These are phyloP conservation scores for Parascotia fuliginaria DNA, from an alignment of 2,888 invertebrate species.

Conservation along the genomic window DNA sequence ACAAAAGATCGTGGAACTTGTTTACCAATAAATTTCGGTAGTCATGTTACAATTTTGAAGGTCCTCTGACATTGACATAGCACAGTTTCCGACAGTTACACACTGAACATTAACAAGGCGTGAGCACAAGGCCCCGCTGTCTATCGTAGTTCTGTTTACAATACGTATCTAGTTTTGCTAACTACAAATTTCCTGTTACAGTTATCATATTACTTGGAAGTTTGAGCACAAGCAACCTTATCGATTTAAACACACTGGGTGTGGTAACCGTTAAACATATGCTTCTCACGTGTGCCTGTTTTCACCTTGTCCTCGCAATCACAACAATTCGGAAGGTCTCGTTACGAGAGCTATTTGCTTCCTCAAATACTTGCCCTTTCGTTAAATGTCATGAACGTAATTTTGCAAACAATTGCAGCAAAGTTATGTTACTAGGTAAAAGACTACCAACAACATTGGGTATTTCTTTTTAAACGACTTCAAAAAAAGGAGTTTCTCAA, in stretches of 20 bases:
- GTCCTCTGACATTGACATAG: conserved; percentile 25
- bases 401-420: not conserved
- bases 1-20: no score
- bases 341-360: conserved; percentile 18
- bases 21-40: not conserved
- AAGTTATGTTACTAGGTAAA: not conserved
- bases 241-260: conserved; percentile 19
- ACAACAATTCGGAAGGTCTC: conserved; percentile 26
- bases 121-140: conserved; percentile 35
- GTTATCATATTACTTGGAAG: conserved; percentile 42
- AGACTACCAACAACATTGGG: no score
- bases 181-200: conserved; percentile 44
- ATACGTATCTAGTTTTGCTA: conserved; percentile 23
- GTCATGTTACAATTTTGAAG: conserved; percentile 15
- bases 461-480: no score
- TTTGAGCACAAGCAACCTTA: conserved; percentile 28
- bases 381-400: conserved; percentile 35
- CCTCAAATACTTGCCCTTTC: conserved; percentile 29
- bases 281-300: conserved; percentile 19
- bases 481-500: no score
- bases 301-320: conserved; percentile 27
- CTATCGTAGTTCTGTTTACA: conserved; percentile 37
- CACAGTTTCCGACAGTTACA: conserved; percentile 10
- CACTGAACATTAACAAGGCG: conserved; percentile 11
- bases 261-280: conserved; percentile 22